Percentiles rank a stretch among this genome's conserved stretches.
Conservation (phyloP, 1,140 invertebrate species). For the Heliconius eleuchia region DNA sequence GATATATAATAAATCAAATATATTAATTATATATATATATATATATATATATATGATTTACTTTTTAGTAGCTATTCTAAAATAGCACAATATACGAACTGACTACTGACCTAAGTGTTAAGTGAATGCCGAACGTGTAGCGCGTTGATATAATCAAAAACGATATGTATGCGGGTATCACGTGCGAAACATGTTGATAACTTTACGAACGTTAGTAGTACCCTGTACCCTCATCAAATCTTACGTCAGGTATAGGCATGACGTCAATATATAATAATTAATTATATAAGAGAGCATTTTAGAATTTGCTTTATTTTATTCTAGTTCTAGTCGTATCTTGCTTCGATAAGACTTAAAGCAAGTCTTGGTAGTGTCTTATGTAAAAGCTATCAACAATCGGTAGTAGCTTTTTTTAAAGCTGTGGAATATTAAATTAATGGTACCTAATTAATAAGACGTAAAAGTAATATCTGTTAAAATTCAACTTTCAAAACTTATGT, state of each 20-base stretch:
- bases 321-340: too few species aligned
- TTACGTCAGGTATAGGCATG: background rate
- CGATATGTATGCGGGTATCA: conserved; percentile 27
- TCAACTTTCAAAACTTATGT: too few species aligned
- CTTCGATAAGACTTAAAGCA: too few species aligned
- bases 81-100: background rate
- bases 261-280: conserved; percentile 3
- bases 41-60: too few species aligned
- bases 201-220: conserved; percentile 22
- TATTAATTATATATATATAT: too few species aligned
- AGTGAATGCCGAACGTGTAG: conserved; percentile 7
- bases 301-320: background rate
- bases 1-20: too few species aligned
- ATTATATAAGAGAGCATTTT: background rate
- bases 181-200: conserved; percentile 25
- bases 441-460: too few species aligned
- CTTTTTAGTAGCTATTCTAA: background rate
- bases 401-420: too few species aligned
- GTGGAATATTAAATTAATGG: too few species aligned
- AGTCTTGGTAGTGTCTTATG: too few species aligned
- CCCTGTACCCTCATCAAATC: conserved; percentile 13
- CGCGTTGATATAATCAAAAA: background rate
- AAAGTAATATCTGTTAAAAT: too few species aligned
- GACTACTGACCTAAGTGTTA: background rate
- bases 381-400: too few species aligned